Evolutionary conservation across 2,888 invertebrate species (phyloP).

Genomic region (Chloromyia formosa): DNA sequence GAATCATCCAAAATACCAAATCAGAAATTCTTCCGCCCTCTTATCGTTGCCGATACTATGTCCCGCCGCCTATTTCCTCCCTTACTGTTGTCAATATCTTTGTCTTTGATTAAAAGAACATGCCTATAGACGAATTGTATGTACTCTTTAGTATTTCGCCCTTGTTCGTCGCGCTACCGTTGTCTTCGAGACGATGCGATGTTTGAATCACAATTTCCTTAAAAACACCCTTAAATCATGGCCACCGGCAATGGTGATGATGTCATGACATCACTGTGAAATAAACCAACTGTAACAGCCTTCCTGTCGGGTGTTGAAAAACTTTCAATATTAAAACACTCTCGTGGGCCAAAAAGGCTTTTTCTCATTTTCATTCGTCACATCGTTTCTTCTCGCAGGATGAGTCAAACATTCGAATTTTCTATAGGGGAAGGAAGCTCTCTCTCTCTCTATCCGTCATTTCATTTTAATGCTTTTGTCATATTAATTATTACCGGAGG

Average conservation of each 20-base stretch:
- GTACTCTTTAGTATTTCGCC: too few species aligned
- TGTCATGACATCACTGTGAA: slow-evolving; percentile 28
- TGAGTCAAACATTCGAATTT: slow-evolving; percentile 7
- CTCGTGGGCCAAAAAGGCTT: background rate
- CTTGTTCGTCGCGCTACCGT: too few species aligned
- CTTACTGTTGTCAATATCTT: slow-evolving; percentile 1
- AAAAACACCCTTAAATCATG: slow-evolving; percentile 31
- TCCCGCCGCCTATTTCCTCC: too few species aligned
- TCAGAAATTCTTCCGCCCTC: background rate
- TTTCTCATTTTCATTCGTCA: background rate
- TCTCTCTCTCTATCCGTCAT: too few species aligned
- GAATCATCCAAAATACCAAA: slow-evolving; percentile 25
- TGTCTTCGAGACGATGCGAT: too few species aligned
- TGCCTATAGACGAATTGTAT: too few species aligned
- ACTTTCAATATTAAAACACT: slow-evolving; percentile 9
- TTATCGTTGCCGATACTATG: too few species aligned
- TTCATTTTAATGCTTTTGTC: slow-evolving; percentile 39
- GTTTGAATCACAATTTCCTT: slow-evolving; percentile 1
- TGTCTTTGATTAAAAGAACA: background rate
- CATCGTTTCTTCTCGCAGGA: background rate
- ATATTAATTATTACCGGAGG: slow-evolving; percentile 42
- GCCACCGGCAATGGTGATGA: slow-evolving; percentile 20
- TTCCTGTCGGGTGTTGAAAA: too few species aligned
- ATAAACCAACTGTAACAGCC: too few species aligned
- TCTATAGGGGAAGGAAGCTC: background rate